phyloP scores from a whole-genome alignment of 2,797 vertebrate species.

The Rhabdophis nuchalis region DNA sequence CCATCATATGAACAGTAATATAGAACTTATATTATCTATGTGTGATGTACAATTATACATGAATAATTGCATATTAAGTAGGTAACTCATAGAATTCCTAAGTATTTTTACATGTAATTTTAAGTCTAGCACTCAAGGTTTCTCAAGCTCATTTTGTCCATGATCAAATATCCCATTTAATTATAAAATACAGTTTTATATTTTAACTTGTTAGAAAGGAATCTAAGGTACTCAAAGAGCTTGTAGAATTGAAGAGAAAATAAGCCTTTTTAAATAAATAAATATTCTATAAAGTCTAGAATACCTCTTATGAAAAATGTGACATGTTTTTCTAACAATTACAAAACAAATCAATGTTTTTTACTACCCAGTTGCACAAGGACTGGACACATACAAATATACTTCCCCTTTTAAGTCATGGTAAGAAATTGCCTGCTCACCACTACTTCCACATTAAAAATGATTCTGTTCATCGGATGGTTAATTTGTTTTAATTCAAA shows the following conservation, averaged over 20 bases:
- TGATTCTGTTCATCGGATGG: background rate
- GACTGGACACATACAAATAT: background rate
- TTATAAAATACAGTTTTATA: background rate
- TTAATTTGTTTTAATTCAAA: background rate
- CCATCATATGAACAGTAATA: background rate
- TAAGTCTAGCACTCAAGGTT: background rate
- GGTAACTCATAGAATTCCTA: background rate
- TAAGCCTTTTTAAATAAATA: background rate
- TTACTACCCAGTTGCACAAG: background rate
- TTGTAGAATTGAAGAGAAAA: background rate
- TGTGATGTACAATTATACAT: background rate
- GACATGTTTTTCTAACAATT: background rate
- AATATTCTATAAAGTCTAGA: background rate
- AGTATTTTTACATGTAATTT: background rate
- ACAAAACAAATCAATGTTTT: background rate
- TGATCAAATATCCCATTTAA: background rate
- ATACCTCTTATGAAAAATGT: background rate
- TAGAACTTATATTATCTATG: background rate
- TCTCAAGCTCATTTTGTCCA: background rate
- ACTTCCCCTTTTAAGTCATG: background rate
- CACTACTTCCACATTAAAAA: background rate
- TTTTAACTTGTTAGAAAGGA: background rate
- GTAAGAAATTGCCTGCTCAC: background rate
- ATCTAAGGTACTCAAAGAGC: background rate
- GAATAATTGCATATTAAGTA: background rate